These are phyloP conservation scores for Eueremaeus valkanovi DNA, from an alignment of 2,888 invertebrate genomes.

Conservation along the genomic window DNA sequence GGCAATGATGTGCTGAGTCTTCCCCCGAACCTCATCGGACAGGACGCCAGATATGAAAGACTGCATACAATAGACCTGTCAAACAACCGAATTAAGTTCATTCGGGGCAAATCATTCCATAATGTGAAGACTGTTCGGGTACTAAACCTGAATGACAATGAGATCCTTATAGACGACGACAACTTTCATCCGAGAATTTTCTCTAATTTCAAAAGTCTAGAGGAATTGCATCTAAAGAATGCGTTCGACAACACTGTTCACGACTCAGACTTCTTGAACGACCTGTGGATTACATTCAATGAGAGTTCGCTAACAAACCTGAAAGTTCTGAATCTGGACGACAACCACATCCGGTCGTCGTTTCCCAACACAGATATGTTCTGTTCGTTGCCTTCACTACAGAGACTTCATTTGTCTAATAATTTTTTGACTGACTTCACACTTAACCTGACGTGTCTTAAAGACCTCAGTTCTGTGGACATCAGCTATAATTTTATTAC, in stretches of 20 bases:
- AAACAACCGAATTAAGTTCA: conserved; percentile 65
- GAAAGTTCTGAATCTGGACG: conserved; percentile 68
- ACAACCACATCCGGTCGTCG: conserved; percentile 64
- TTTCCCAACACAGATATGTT: conserved; percentile 64
- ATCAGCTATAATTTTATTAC: conserved; percentile 64
- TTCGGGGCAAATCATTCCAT: conserved; percentile 70
- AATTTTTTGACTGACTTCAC: conserved; percentile 55
- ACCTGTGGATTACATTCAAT: conserved; percentile 61
- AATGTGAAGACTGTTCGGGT: conserved; percentile 65
- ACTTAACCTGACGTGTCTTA: conserved; percentile 65
- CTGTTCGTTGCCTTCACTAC: conserved; percentile 64
- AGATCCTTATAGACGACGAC: conserved; percentile 60
- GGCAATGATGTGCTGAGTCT: conserved; percentile 64
- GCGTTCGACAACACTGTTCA: conserved; percentile 60
- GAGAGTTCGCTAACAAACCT: conserved; percentile 62
- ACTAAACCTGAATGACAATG: conserved; percentile 67
- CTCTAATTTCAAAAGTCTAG: conserved; percentile 60
- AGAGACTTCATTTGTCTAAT: conserved; percentile 67
- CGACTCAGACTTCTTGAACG: conserved; percentile 47
- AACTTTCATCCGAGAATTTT: conserved; percentile 54
- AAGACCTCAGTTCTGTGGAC: conserved; percentile 64
- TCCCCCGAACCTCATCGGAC: conserved; percentile 68
- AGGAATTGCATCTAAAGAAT: conserved; percentile 66
- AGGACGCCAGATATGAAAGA: conserved; percentile 58
- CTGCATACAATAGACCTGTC: conserved; percentile 66